Base-by-base conservation (phyloP, 2,888 invertebrate genomes). In the Margaritifera margaritifera region DNA sequence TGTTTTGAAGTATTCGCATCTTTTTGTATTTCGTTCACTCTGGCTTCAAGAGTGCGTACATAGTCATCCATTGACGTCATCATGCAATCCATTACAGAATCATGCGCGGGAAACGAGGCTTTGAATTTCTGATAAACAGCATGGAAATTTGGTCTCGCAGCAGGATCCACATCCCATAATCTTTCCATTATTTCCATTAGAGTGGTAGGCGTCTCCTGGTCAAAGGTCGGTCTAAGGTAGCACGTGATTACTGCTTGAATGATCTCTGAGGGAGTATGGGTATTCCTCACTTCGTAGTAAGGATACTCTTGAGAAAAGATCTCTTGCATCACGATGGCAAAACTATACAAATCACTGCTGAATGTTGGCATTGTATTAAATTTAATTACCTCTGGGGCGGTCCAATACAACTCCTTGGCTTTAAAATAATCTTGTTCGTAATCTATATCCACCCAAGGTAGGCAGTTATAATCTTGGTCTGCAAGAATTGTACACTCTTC, bases 41-140 rank as follows among this genome's bases (percentile, higher is more conserved):
- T 81, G 15, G 84, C 86, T 70, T 88, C 88, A 55, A 88, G 77
- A 52, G 81, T 79, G 2, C 66, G 68, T 0, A 66, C 69, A 51
- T 72, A 72, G 19, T 72, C 69, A 42, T 42, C 42, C 75, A 89
- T 80, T 6, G 86, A 80, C 25, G 84, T 82, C 80, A 89, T 86
- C 82, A 89, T 87, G 55, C 81, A 82, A 71, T 89, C 89, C 42
- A 89, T 66, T 20, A 89, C 78, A 6, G 86, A 82, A 66, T 83
- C 85, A 27, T 82, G 68, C 4, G 75, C 63, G 1, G 85, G 83
- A 50, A 80, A 82, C 5, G 81, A 80, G 42, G 74, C 71, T 52
- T 77, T 73, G 11, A 88, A 61, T 75, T 81, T 82, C 67, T 81
- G 82, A 5, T 75, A 56, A 31, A 87, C 77, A 58, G 78, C 78